phyloP scores from a whole-genome alignment of 2,888 invertebrate species.

The Taphrorychus bicolor region DNA sequence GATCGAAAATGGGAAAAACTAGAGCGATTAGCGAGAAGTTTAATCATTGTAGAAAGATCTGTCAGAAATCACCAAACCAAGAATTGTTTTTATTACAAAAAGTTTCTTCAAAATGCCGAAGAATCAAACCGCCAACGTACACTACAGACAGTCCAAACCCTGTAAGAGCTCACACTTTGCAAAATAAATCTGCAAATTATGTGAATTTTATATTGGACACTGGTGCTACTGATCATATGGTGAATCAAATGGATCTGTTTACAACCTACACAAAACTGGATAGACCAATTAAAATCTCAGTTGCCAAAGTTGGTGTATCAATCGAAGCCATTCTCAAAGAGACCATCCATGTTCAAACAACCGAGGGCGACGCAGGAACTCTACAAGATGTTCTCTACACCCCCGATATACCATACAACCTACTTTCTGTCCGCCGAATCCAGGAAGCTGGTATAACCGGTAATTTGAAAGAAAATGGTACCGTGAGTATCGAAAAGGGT shows the following conservation, averaged over 20 bases:
- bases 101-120: too few relatives aligned
- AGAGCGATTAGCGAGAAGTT: neutral
- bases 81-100: too few relatives aligned
- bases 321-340: neutral
- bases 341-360: neutral
- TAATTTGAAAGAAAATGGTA: constrained; percentile 7
- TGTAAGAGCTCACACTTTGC: neutral
- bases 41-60: too few relatives aligned
- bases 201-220: constrained; percentile 2
- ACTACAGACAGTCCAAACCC: neutral
- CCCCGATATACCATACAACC: constrained; percentile 38
- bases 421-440: constrained; percentile 26
- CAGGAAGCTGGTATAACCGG: constrained; percentile 3
- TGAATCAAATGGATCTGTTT: constrained; percentile 34
- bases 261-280: constrained; percentile 12
- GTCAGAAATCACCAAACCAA: too few relatives aligned
- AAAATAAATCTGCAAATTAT: neutral
- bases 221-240: constrained; percentile 17
- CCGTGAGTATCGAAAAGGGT: constrained; percentile 4
- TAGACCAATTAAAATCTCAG: neutral
- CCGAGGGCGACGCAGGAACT: neutral
- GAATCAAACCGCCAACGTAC: too few relatives aligned
- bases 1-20: constrained; percentile 1
- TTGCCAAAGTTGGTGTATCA: neutral
- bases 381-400: neutral